phyloP scores from a whole-genome alignment of 2,888 invertebrate genomes.

The Chironomus riparius region DNA sequence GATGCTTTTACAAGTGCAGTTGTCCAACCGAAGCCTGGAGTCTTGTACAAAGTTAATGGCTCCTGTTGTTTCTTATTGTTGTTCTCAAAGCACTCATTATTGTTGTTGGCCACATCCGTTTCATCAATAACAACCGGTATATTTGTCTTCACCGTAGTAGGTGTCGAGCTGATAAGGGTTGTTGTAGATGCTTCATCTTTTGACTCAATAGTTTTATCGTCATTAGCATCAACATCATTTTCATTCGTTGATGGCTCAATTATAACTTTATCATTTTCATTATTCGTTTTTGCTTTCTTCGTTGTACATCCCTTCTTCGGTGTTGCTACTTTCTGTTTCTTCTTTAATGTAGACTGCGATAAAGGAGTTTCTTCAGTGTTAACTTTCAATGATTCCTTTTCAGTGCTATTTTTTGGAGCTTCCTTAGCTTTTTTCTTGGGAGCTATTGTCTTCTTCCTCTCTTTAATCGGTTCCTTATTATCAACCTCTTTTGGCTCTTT shows the following conservation, averaged over 20 bases:
- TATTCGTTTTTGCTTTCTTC: not conserved
- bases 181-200: constrained; percentile 10
- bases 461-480: not conserved
- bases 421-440: constrained; percentile 14
- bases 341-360: not conserved
- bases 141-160: not conserved
- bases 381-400: constrained; percentile 28
- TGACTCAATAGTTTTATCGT: not conserved
- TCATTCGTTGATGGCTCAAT: not conserved
- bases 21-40: constrained; percentile 18
- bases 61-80: constrained; percentile 37
- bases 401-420: constrained; percentile 28
- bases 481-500: not conserved
- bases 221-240: constrained; percentile 11
- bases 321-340: constrained; percentile 13
- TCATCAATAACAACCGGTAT: constrained; percentile 4
- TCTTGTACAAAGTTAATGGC: constrained; percentile 12
- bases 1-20: not conserved
- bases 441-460: constrained; percentile 29
- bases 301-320: constrained; percentile 36
- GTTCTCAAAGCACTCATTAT: constrained; percentile 39
- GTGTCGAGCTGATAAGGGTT: not conserved
- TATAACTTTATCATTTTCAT: not conserved
- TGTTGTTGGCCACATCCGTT: constrained; percentile 25
- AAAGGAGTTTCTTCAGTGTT: constrained; percentile 27